phyloP scores from a whole-genome alignment of 2,888 invertebrate species.

The Malacosoma neustria region DNA sequence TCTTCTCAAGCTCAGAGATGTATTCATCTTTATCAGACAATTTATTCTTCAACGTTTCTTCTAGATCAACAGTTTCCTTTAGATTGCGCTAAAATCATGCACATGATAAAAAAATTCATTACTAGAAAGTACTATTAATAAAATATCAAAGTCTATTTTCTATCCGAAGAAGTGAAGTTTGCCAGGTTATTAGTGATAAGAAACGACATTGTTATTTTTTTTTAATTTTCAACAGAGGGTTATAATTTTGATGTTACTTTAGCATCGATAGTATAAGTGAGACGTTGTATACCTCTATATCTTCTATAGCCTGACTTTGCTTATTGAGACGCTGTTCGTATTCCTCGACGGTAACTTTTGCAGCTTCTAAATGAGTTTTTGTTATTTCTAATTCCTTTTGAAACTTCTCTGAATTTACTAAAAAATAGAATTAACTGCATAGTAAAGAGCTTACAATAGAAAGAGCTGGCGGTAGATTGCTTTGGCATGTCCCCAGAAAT shows the following conservation, averaged over 20 bases:
- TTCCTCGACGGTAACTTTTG: conserved; percentile 31
- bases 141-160: no score
- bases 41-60: conserved; percentile 28
- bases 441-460: no score
- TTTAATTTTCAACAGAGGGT: no score
- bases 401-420: conserved; percentile 17
- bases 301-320: conserved; percentile 29
- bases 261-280: no score
- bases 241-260: no score
- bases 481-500: no score
- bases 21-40: conserved; percentile 35
- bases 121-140: no score
- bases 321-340: conserved; percentile 26
- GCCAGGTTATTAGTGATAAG: no score
- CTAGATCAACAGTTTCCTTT: conserved; percentile 25
- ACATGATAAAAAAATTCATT: no score
- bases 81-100: conserved; percentile 37
- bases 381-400: conserved; percentile 27
- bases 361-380: conserved; percentile 28
- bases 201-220: no score
- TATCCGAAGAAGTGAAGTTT: no score
- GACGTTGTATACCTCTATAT: conserved; percentile 48
- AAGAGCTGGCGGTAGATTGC: no score
- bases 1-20: conserved; percentile 38
- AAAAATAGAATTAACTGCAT: conserved; percentile 7